Conservation (phyloP, 2,113 vertebrate species). For the Pteronura brasiliensis region DNA sequence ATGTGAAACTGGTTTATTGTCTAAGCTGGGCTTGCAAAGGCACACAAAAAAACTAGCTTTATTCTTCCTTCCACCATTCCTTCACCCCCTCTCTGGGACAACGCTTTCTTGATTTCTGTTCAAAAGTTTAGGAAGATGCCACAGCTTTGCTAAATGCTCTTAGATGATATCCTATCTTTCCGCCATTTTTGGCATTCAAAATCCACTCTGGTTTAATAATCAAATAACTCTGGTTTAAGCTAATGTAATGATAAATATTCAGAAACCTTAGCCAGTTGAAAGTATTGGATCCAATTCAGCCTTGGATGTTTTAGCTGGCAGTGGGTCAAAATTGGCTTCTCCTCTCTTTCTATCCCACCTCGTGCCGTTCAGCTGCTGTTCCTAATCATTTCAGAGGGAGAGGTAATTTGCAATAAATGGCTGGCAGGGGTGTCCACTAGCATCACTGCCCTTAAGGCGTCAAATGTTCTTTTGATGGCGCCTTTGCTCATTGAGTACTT, state of each 20-base stretch:
- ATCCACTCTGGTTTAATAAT: background rate
- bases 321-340: background rate
- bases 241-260: background rate
- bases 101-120: background rate
- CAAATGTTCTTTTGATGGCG: no score
- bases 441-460: background rate
- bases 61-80: background rate
- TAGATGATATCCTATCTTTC: background rate
- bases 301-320: background rate
- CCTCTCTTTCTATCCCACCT: background rate
- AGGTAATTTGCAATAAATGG: background rate
- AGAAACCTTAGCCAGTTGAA: background rate
- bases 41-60: background rate
- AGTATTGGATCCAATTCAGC: background rate
- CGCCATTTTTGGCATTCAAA: background rate
- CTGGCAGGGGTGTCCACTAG: background rate
- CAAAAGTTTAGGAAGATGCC: background rate
- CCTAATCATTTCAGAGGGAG: background rate
- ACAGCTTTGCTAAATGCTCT: background rate
- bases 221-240: background rate
- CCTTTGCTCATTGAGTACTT: background rate
- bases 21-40: background rate
- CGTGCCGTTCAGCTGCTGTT: background rate
- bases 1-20: background rate
- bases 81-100: background rate